Percentiles rank a stretch among this genome's conserved stretches.
These are phyloP conservation scores for Mionectes olivaceus DNA, from an alignment of 2,797 vertebrate species.

Conservation along the genomic window DNA sequence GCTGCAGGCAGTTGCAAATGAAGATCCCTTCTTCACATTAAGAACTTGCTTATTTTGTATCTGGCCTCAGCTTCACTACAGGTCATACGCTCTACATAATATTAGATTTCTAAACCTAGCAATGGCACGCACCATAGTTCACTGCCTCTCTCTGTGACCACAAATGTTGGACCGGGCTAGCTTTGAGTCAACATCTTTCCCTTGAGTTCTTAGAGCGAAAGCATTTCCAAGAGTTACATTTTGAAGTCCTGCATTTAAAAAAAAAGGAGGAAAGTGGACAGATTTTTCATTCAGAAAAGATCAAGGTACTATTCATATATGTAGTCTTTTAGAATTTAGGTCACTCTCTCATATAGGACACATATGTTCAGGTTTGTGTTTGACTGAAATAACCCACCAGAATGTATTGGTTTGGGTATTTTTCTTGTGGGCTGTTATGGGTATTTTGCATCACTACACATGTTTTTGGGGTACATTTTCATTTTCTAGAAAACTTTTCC, in stretches of 20 bases:
- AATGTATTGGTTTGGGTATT: background rate
- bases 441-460: background rate
- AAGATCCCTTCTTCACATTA: background rate
- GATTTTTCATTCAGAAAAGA: background rate
- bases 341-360: background rate
- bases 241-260: background rate
- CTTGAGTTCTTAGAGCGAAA: background rate
- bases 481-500: background rate
- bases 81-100: background rate
- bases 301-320: accelerated
- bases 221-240: background rate
- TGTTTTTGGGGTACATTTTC: background rate
- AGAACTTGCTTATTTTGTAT: background rate
- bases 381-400: background rate
- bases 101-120: background rate
- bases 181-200: background rate
- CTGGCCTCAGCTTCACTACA: background rate
- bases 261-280: background rate
- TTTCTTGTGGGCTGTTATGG: background rate
- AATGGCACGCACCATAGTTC: background rate
- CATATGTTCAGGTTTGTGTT: background rate
- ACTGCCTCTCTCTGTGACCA: background rate
- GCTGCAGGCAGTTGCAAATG: background rate
- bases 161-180: background rate
- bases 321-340: background rate